Percentiles rank a stretch among this genome's conserved stretches.
Conservation (phyloP, 2,888 invertebrate species). For the Latrodectus elegans region DNA sequence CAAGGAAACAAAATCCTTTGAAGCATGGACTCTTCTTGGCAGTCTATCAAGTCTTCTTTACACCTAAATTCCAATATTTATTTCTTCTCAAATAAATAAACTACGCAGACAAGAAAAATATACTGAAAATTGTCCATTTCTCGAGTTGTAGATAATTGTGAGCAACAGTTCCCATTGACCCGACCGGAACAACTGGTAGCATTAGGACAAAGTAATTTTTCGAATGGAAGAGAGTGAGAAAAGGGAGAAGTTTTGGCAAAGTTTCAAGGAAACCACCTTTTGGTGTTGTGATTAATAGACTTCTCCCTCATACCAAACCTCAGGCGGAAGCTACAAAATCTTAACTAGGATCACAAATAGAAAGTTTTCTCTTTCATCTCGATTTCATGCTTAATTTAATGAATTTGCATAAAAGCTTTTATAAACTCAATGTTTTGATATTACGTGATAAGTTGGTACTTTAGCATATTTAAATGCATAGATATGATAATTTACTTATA, state of each 20-base stretch:
- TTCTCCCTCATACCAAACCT: not conserved
- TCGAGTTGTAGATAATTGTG: not conserved
- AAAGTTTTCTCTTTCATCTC: too few species aligned
- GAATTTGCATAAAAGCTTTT: too few species aligned
- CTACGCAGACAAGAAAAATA: not conserved
- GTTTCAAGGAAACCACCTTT: not conserved
- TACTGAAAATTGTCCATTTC: not conserved
- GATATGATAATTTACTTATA: too few species aligned
- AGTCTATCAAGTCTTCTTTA: not conserved
- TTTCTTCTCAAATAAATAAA: not conserved
- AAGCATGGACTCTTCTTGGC: not conserved
- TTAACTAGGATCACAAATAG: too few species aligned
- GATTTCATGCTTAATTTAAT: too few species aligned
- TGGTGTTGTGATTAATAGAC: slow-evolving; percentile 38
- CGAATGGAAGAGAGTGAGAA: not conserved
- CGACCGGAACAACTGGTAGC: slow-evolving; percentile 26
- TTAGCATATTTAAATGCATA: too few species aligned
- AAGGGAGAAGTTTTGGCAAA: not conserved
- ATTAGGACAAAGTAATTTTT: not conserved
- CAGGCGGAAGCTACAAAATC: too few species aligned
- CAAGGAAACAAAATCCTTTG: not conserved
- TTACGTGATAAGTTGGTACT: too few species aligned
- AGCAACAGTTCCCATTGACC: slow-evolving; percentile 16
- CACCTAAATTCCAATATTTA: not conserved
- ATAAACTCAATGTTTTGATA: too few species aligned